A percentile compares a stretch with the other conserved stretches of the same genome.
These are phyloP conservation scores for Girardinus metallicus DNA, from an alignment of 2,797 vertebrate genomes.

Conservation along the genomic window DNA sequence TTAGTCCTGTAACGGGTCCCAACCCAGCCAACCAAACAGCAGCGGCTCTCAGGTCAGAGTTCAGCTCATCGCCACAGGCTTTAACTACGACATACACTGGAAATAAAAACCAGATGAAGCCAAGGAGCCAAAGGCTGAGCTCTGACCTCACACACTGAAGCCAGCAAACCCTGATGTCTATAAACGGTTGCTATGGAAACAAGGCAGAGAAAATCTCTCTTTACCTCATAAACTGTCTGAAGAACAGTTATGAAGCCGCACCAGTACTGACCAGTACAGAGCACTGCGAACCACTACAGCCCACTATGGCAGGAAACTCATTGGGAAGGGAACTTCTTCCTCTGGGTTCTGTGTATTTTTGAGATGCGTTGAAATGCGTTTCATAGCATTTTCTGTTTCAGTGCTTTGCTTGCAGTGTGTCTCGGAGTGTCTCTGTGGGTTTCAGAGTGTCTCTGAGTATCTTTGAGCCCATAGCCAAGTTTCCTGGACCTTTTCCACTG, in stretches of 20 bases:
- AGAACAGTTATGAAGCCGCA: too few species aligned
- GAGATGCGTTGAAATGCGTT: conserved; percentile 7
- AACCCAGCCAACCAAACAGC: background rate
- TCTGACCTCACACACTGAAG: background rate
- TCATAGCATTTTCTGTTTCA: conserved; percentile 6
- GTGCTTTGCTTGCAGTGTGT: background rate
- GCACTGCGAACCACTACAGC: too few species aligned
- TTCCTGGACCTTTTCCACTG: conserved; percentile 51
- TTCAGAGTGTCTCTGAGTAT: background rate
- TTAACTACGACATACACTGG: background rate
- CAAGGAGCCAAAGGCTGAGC: background rate
- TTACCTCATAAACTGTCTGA: too few species aligned
- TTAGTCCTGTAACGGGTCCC: background rate
- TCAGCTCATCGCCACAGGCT: background rate
- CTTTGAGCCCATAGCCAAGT: conserved; percentile 29
- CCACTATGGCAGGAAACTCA: too few species aligned
- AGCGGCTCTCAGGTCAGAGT: background rate
- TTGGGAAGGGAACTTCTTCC: background rate
- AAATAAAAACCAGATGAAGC: background rate
- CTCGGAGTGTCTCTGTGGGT: background rate
- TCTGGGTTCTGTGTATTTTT: background rate
- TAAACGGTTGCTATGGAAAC: background rate
- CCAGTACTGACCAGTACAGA: too few species aligned
- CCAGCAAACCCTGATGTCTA: background rate
- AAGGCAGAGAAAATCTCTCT: background rate